Evolutionary conservation across 2,888 invertebrate species (phyloP).

Genomic region (Hybos culiciformis): DNA sequence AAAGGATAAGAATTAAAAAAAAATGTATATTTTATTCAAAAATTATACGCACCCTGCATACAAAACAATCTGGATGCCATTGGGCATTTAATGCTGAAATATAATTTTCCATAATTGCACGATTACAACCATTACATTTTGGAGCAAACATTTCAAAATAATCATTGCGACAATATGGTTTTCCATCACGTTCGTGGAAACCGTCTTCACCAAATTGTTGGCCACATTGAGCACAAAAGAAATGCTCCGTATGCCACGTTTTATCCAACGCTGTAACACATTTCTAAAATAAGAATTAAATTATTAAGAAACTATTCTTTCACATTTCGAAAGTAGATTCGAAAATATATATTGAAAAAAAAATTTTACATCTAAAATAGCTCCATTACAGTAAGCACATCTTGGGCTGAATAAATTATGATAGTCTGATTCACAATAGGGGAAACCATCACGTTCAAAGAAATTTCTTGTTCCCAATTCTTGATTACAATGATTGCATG

Average conservation of each 20-base stretch:
- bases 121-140: constrained; percentile 90
- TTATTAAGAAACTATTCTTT: not conserved
- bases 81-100: constrained; percentile 94
- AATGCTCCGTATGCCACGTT: constrained; percentile 98
- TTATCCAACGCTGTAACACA: constrained; percentile 95
- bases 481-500: constrained; percentile 92
- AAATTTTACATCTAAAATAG: constrained; percentile 80
- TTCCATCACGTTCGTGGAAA: constrained; percentile 92
- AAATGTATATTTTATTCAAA: constrained; percentile 2
- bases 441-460: constrained; percentile 92
- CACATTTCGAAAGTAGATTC: not conserved
- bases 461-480: constrained; percentile 96
- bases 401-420: constrained; percentile 97
- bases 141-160: constrained; percentile 98
- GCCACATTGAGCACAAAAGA: constrained; percentile 96
- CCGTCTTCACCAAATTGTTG: constrained; percentile 96
- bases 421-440: constrained; percentile 97
- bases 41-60: constrained; percentile 76
- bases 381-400: constrained; percentile 97
- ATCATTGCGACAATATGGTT: constrained; percentile 90
- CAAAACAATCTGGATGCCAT: constrained; percentile 98
- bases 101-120: constrained; percentile 95
- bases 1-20: constrained; percentile 20
- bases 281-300: constrained; percentile 56
- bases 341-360: too few relatives aligned